phyloP scores from a whole-genome alignment of 2,888 invertebrate species.

The Sarcophaga caerulescens region DNA sequence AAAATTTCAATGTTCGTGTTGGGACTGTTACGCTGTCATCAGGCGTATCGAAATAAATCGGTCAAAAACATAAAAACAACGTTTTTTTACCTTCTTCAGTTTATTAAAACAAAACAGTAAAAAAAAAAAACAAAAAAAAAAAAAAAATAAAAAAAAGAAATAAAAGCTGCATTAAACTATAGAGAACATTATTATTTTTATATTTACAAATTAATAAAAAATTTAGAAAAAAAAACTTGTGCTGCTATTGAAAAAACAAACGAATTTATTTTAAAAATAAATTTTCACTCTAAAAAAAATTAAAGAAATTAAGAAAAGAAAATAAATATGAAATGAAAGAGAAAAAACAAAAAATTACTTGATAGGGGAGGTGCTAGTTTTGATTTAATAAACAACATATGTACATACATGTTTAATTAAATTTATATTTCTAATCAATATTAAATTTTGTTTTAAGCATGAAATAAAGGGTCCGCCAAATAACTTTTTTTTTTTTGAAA shows the following conservation, averaged over 20 bases:
- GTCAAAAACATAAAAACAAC: conserved; percentile 64
- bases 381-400: not conserved
- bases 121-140: conserved; percentile 34
- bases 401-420: not conserved
- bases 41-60: conserved; percentile 70
- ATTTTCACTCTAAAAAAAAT: conserved; percentile 50
- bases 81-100: conserved; percentile 14
- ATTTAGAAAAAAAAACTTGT: not conserved
- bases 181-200: conserved; percentile 25
- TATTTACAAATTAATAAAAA: conserved; percentile 29
- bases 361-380: conserved; percentile 42
- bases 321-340: conserved; percentile 39
- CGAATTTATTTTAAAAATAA: conserved; percentile 35
- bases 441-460: no score
- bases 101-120: conserved; percentile 38
- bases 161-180: conserved; percentile 16
- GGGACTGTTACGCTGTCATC: conserved; percentile 68
- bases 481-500: no score
- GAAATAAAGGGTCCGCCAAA: no score
- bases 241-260: conserved; percentile 26
- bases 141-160: conserved; percentile 25
- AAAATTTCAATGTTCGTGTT: conserved; percentile 59
- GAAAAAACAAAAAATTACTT: conserved; percentile 10
- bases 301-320: conserved; percentile 25
- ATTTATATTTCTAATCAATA: not conserved